Evolutionary conservation across 2,797 vertebrate genomes (phyloP), one percentile per base, ranked within the genome.

Genomic region (Typhlichthys eigenmanni): DNA sequence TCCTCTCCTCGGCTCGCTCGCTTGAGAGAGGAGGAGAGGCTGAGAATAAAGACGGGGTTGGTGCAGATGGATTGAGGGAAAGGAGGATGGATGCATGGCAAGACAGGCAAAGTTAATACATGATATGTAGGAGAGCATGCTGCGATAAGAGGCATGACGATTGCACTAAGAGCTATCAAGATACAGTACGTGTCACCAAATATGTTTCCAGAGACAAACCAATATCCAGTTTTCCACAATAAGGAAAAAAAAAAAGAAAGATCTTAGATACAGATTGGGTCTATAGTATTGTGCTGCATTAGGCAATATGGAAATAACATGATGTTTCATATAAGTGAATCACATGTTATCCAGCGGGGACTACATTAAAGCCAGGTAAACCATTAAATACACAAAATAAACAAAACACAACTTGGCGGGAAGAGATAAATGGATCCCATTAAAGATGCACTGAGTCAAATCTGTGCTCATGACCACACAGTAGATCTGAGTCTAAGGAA

Each of bases 41-140:
- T 34, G 16, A 24, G 1, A 1, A 17, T 19, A 47, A 19, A 47
- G 17, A 32, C 5, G 19, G 16, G 45, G 55, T 14, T 17, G 55
- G 12, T 13, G 49, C 34, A 52, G 34, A 34, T 60, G 58, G 53
- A 64, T 16, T 57, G 62, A 43, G 47, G 19, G 43, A 69, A 67
- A 65, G 68, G 68, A 65, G 51, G 45, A 16, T 11, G 45, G 34
- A 1, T 55, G 13, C 32, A 62, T 4, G 4, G 32, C 11, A 24
- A 13, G 43, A 24, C 46, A 50, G 45, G 59, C 61, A 56, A 69
- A 24, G 24, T 24, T 4, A 58, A 17, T 24, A 24, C 24, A 24
- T 24, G 24, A 62, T 49, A 13, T 47, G 32, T 66, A 45, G 48
- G 14, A 46, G 38, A 19, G 13, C 4, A 47, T 14, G 13, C 19